Evolutionary conservation across 2,113 vertebrate genomes (phyloP).

Genomic region (Vicugna pacos): DNA sequence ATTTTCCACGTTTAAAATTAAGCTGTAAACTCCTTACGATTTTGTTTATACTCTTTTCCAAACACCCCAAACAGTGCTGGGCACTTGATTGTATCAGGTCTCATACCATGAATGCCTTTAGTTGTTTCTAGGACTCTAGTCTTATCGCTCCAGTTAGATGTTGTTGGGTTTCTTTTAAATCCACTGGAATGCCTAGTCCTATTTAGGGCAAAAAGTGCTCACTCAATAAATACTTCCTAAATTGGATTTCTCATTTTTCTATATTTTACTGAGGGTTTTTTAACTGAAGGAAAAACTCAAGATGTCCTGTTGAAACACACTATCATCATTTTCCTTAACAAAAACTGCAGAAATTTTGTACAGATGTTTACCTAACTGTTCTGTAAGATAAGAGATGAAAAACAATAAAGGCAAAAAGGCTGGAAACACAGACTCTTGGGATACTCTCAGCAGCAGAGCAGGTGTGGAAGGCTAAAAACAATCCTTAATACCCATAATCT

Average conservation of each 20-base stretch:
- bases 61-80: not conserved
- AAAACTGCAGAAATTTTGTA: not conserved
- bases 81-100: not conserved
- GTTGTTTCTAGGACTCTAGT: not conserved
- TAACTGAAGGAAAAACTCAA: not conserved
- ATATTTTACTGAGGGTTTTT: not conserved
- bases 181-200: not conserved
- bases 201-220: not conserved
- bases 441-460: not conserved
- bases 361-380: not conserved
- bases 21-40: not conserved
- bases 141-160: not conserved
- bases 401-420: constrained; percentile 40
- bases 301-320: not conserved
- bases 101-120: not conserved
- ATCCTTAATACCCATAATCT: constrained; percentile 31
- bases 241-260: not conserved
- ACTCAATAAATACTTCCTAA: constrained; percentile 29
- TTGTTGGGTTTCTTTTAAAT: not conserved
- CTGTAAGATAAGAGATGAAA: not conserved
- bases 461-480: constrained; percentile 14
- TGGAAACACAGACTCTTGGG: constrained; percentile 26
- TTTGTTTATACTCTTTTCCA: constrained; percentile 24
- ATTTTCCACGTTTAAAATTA: not conserved
- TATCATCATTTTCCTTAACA: not conserved